Conservation (phyloP, 64 coral and sea anemone genomes). For the Montipora efflorescens region DNA sequence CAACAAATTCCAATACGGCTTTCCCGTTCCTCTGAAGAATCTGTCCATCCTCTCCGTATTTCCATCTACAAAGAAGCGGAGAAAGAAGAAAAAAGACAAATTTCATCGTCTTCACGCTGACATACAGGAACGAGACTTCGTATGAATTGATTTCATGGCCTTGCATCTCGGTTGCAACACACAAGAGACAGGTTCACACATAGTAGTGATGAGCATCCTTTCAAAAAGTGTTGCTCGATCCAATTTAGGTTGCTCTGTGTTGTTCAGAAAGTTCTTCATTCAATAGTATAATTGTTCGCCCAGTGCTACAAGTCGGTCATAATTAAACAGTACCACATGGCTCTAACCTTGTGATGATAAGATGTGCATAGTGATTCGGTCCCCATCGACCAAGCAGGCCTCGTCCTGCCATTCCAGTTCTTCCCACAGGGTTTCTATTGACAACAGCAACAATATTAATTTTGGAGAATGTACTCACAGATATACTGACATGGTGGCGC, state of each 20-base stretch:
- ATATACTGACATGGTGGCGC: too few relatives aligned
- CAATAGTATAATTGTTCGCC: too few relatives aligned
- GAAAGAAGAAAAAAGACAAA: not conserved
- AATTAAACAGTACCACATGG: too few relatives aligned
- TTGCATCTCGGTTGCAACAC: too few relatives aligned
- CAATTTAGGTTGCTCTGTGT: too few relatives aligned
- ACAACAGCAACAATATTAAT: not conserved
- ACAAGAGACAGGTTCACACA: too few relatives aligned
- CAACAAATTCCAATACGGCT: conserved; percentile 43
- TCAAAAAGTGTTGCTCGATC: too few relatives aligned
- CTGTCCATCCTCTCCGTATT: conserved; percentile 1
- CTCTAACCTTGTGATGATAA: conserved; percentile 28
- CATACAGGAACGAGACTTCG: not conserved
- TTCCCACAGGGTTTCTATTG: conserved; percentile 51
- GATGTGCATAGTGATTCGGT: conserved; percentile 25
- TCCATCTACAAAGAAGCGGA: conserved; percentile 12
- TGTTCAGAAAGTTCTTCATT: too few relatives aligned
- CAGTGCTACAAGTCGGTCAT: too few relatives aligned
- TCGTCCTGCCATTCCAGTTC: conserved; percentile 58
- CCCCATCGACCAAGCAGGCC: conserved; percentile 59
- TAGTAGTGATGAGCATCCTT: too few relatives aligned
- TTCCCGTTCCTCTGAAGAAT: not conserved
- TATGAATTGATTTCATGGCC: not conserved
- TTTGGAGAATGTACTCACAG: too few relatives aligned
- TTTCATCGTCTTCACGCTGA: not conserved